Base-by-base conservation (phyloP, 1,140 invertebrate genomes). In the Hypsibius dujardini region DNA sequence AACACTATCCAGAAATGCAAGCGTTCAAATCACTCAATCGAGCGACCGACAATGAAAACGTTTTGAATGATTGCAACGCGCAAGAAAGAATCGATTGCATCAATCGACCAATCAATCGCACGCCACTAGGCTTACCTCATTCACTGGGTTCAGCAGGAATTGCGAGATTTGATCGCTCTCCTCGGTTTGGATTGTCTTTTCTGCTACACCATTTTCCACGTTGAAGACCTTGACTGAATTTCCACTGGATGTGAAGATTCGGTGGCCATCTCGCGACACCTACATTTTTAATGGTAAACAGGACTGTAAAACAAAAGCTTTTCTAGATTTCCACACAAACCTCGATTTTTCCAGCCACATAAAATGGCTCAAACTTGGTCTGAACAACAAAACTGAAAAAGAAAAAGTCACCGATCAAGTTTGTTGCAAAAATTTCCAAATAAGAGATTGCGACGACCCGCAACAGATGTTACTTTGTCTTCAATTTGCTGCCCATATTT, bases 351-450 rank as follows among this genome's bases (percentile, higher is more conserved):
- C 90, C 89, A 69, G 89, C 89, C 1, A 87, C 90, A 75, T 87
- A 93, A 79, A 92, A 92, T 14, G 90, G 87, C 75, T 86, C 86
- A 81, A 87, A 85, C 76, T 88, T 87, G 28, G 83, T 81, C 76
- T 86, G 83, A 62, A 88, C 84, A 70, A 87, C 86, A 81, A 87
- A 91, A 74, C 90, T 94, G 75, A 59, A 84, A 84, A 73, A 73
- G 74, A 71, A 75, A 76, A 73, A 50, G n/a, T n/a, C n/a, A n/a
- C n/a, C n/a, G n/a, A n/a, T n/a, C n/a, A n/a, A n/a, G n/a, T n/a
- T n/a, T n/a, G n/a, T n/a, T n/a, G n/a, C n/a, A n/a, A n/a, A n/a
- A n/a, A n/a, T n/a, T n/a, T n/a, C n/a, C n/a, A n/a, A n/a, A n/a
- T n/a, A n/a, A n/a, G n/a, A n/a, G n/a, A n/a, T n/a, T n/a, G n/a